Base-by-base conservation (phyloP, 2,888 invertebrate genomes). In the Exephanes ischioxanthus region DNA sequence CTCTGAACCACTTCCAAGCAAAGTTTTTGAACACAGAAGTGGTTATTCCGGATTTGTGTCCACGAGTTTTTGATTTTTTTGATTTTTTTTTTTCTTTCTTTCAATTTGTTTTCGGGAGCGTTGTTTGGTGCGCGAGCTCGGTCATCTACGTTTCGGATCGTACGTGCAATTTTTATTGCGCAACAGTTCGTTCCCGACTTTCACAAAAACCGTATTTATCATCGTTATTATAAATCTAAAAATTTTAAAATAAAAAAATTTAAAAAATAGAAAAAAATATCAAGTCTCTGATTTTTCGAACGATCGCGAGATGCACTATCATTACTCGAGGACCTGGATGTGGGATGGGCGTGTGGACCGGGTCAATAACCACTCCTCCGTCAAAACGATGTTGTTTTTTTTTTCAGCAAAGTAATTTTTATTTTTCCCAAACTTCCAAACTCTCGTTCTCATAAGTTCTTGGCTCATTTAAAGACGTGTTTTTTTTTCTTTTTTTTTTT, bases 11-110 rank as follows among this genome's bases (percentile, higher is more conserved):
- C 72, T 67, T 72, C 76, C 71, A 80, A 85, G 85, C 78, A 91
- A 92, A 92, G 86, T 92, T 92, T 92, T 92, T 92, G 91, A 91
- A 92, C 92, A 91, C 91, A 92, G 92, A 92, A 92, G 92, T 92
- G 92, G 92, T 92, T 92, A 92, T 92, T 90, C 92, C 92, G 92
- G 63, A 68, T 41, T 41, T 70, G 84, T 86, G 72, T 78, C 86
- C 71, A 84, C 87, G 67, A 61, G 66, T 80, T 45, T 63, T 70
- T 33, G 33, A 48, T 16, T 58, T 85, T 63, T 48, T 71, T 73
- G 26, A 26, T 26, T 80, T 77, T 51, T 76, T 80, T 41, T 70
- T 26, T 30, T 48, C 16, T 61, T 77, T 63, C 45, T 67, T 37
- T 67, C 22, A 22, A 22, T 55, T 22, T 55, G 55, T 22, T 55